phyloP scores from a whole-genome alignment of 1,140 invertebrate species.

The Trichomalopsis sarcophagae region DNA sequence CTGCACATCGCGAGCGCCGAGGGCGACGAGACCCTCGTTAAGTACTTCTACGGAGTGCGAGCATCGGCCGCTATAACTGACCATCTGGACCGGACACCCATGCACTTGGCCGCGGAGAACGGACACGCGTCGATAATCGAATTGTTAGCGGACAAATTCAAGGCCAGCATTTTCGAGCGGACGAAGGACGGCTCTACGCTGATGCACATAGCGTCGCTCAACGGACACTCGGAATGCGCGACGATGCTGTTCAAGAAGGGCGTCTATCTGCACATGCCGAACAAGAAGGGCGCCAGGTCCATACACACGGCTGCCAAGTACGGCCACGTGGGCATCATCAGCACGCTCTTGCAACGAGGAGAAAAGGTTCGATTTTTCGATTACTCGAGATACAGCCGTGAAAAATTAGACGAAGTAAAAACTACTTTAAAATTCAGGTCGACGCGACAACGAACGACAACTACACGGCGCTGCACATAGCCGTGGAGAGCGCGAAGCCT shows the following conservation, averaged over 20 bases:
- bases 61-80: constrained; percentile 95
- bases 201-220: constrained; percentile 97
- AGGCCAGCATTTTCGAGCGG: constrained; percentile 94
- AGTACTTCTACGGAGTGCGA: constrained; percentile 95
- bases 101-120: constrained; percentile 97
- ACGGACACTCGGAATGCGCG: constrained; percentile 98
- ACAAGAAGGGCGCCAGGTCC: constrained; percentile 94
- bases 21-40: constrained; percentile 94
- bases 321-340: constrained; percentile 98
- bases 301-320: constrained; percentile 94
- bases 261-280: constrained; percentile 99
- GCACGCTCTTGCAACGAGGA: constrained; percentile 94
- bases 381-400: no score
- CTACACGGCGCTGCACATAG: constrained; percentile 98
- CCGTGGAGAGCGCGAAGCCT: constrained; percentile 97
- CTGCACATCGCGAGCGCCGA: constrained; percentile 96
- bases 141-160: constrained; percentile 97
- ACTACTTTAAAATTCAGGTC: constrained; percentile 46
- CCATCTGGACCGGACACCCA: constrained; percentile 96
- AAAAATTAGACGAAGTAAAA: no score
- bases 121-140: constrained; percentile 97
- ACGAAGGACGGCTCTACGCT: constrained; percentile 98
- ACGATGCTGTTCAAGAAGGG: constrained; percentile 98
- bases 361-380: no score
- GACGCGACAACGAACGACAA: constrained; percentile 86